Evolutionary conservation across 1,140 invertebrate species (phyloP), one percentile per base, ranked within the genome.

Genomic region (Drosophila willistoni): DNA sequence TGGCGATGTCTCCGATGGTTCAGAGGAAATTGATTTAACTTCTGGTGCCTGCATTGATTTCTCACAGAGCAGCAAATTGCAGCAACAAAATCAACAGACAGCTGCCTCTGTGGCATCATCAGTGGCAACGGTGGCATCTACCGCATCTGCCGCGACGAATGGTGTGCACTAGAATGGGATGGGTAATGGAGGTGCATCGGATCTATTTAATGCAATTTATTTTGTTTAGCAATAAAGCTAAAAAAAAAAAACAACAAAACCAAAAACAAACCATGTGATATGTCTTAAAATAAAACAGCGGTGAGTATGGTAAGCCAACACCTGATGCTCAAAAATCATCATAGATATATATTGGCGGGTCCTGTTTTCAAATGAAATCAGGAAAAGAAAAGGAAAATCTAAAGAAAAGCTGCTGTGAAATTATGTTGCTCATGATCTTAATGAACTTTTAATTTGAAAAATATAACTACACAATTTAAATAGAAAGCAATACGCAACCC

Each of bases 31-130:
- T 25, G 91, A 92, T 78, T 72, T 92, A 29, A 92, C 91, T 3
- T 92, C 91, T 7, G 85, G 90, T 47, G 81, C 91, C 75, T 92
- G 91, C 67, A 91, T 92, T 60, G 91, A 92, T 71, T 92, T 92
- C 62, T 92, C 91, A 7, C 90, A 90, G 77, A 92, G 90, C 78
- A 90, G 70, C 67, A 84, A 87, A 67, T 59, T 85, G 47, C 83
- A 87, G 13, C 82, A 85, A 1, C 80, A 85, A 4, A 78, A 85
- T 17, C 81, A 83, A 19, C 79, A 85, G 29, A n/a, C 64, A 34
- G 5, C 34, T 36, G 34, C 71, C 57, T n/a, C 59, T 54, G 62
- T 59, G n/a, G 63, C 67, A 36, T 29, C 81, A 19, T n/a, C 68
- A 19, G 59, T 25, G 33, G n/a, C 57, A 17, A 34, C 64, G 19